These are phyloP conservation scores for Microctonus brassicae DNA, from an alignment of 2,888 invertebrate genomes.

Conservation along the genomic window DNA sequence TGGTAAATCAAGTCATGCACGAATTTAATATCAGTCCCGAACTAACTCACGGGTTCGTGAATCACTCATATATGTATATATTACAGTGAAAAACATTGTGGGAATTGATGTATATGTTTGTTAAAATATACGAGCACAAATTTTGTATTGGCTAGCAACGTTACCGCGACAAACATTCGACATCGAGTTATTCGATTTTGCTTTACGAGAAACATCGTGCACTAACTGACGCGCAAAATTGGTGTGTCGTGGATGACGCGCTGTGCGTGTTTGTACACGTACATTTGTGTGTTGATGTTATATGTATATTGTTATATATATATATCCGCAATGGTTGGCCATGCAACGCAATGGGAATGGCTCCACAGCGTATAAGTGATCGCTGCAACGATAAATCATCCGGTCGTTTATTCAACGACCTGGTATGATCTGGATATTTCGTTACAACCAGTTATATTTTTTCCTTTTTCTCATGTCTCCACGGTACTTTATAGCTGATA, in stretches of 20 bases:
- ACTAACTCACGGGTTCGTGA: conserved; percentile 7
- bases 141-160: conserved; percentile 29
- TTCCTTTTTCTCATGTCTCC: conserved; percentile 8
- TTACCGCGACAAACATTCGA: conserved; percentile 36
- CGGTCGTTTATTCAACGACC: conserved; percentile 42
- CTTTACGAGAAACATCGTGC: conserved; percentile 35
- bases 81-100: conserved; percentile 12
- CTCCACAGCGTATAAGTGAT: conserved; percentile 34
- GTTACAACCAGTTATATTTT: too few relatives aligned
- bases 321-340: conserved; percentile 8
- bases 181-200: conserved; percentile 36
- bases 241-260: conserved; percentile 27
- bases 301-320: neutral
- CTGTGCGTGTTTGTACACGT: conserved; percentile 13
- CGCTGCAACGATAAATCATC: conserved; percentile 46
- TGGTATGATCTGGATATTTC: conserved; percentile 29
- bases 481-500: conserved; percentile 27
- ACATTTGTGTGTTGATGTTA: neutral
- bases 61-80: conserved; percentile 23
- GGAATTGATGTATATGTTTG: conserved; percentile 31
- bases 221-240: conserved; percentile 38
- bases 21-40: conserved; percentile 34
- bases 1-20: conserved; percentile 31
- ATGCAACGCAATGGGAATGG: conserved; percentile 41
- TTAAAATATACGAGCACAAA: conserved; percentile 33